Percentiles rank a stretch among this genome's conserved stretches.
These are phyloP conservation scores for Ericerus pela DNA, from an alignment of 1,140 invertebrate species.

Conservation along the genomic window DNA sequence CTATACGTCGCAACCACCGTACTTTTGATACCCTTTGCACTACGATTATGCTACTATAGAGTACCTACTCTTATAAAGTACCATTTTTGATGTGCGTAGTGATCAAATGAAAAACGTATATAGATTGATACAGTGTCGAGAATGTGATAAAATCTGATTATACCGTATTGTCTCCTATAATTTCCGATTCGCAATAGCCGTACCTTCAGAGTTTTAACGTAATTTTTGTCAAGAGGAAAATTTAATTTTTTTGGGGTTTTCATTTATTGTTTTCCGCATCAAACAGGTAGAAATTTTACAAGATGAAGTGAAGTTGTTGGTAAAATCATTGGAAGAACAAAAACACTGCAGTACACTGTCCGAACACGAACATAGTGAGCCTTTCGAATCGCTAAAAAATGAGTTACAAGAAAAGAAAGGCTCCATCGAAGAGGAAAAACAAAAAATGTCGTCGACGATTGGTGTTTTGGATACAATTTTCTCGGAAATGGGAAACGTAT, in stretches of 20 bases:
- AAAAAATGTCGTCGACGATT: neutral
- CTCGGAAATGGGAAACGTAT: neutral
- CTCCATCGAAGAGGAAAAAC: neutral
- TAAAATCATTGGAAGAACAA: neutral
- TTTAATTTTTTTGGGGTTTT: neutral
- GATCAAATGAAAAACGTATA: too few relatives aligned
- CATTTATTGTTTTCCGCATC: neutral
- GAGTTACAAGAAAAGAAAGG: neutral
- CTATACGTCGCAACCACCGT: too few relatives aligned
- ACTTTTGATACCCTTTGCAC: too few relatives aligned
- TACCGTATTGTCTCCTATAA: neutral
- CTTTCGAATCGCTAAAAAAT: neutral
- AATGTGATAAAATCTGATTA: neutral
- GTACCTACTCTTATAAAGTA: too few relatives aligned
- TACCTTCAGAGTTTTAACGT: neutral
- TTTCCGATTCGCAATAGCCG: neutral
- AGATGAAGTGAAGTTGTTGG: neutral
- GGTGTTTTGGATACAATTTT: neutral
- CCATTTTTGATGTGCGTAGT: too few relatives aligned
- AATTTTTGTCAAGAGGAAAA: neutral
- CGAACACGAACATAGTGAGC: neutral
- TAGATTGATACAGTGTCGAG: neutral
- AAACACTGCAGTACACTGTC: neutral
- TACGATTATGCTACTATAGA: too few relatives aligned
- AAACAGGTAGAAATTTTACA: neutral